Conservation (phyloP, 2,797 vertebrate species). For the Muscicapa comitata region DNA sequence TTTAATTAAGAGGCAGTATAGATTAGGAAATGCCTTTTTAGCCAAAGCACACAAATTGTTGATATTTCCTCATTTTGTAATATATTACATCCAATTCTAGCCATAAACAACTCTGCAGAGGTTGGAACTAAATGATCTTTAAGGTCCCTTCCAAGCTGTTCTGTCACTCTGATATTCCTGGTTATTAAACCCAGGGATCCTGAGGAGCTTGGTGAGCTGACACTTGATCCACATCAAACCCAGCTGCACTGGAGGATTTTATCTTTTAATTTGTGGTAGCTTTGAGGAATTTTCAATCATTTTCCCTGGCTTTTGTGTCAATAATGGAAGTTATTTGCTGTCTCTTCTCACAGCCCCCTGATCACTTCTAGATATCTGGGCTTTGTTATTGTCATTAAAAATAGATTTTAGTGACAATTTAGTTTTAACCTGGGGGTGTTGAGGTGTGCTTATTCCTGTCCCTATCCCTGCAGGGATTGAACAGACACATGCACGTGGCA, state of each 20-base stretch:
- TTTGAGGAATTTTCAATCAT: neutral
- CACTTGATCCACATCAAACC: neutral
- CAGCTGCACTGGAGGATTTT: neutral
- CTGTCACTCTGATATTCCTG: neutral
- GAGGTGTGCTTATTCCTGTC: neutral
- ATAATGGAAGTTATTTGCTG: neutral
- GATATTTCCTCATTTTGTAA: neutral
- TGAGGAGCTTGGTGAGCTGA: neutral
- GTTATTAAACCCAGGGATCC: neutral
- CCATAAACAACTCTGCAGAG: neutral
- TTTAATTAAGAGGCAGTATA: neutral
- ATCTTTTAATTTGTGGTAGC: neutral
- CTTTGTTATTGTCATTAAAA: neutral
- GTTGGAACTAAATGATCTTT: neutral
- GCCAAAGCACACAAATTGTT: neutral
- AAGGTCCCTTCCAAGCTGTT: neutral
- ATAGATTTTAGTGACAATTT: neutral
- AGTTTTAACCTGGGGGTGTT: neutral
- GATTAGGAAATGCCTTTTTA: neutral
- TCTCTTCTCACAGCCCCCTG: neutral
- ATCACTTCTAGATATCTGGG: neutral
- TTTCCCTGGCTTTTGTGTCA: neutral
- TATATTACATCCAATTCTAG: neutral
- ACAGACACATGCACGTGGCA: neutral
- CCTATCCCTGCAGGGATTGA: neutral